Conservation (phyloP, 2,113 vertebrate species). For the Neotragus pygmaeus region DNA sequence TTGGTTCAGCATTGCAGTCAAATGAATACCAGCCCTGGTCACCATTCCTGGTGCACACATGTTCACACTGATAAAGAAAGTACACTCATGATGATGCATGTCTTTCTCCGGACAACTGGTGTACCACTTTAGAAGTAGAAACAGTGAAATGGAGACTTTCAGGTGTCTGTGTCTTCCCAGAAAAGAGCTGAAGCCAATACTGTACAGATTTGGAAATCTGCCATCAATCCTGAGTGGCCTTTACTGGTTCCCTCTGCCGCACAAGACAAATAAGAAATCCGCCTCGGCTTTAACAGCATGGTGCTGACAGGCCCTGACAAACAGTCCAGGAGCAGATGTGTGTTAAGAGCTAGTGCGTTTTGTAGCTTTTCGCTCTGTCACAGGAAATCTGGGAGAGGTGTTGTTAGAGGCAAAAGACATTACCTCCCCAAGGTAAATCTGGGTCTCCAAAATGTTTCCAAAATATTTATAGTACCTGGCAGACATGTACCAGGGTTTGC, state of each 20-base stretch:
- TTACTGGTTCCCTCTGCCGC: not conserved
- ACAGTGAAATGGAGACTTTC: not conserved
- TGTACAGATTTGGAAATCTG: not conserved
- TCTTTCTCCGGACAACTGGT: not conserved
- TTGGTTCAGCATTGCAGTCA: not conserved
- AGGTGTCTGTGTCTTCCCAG: not conserved
- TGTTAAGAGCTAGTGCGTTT: not conserved
- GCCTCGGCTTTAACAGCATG: not conserved
- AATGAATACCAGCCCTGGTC: not conserved
- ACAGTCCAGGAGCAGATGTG: not conserved
- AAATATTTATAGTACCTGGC: not conserved
- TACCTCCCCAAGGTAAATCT: not conserved
- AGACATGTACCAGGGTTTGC: not conserved
- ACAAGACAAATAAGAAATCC: not conserved
- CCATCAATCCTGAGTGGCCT: not conserved
- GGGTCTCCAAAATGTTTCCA: not conserved
- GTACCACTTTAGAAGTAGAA: not conserved
- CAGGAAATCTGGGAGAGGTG: not conserved
- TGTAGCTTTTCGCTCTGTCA: not conserved
- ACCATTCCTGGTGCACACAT: not conserved
- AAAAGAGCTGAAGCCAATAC: not conserved
- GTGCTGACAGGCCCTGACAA: not conserved
- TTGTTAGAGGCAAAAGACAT: not conserved
- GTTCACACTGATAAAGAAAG: not conserved
- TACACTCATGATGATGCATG: accelerated